phyloP scores from a whole-genome alignment of 2,797 vertebrate species.

The Mallotus villosus region DNA sequence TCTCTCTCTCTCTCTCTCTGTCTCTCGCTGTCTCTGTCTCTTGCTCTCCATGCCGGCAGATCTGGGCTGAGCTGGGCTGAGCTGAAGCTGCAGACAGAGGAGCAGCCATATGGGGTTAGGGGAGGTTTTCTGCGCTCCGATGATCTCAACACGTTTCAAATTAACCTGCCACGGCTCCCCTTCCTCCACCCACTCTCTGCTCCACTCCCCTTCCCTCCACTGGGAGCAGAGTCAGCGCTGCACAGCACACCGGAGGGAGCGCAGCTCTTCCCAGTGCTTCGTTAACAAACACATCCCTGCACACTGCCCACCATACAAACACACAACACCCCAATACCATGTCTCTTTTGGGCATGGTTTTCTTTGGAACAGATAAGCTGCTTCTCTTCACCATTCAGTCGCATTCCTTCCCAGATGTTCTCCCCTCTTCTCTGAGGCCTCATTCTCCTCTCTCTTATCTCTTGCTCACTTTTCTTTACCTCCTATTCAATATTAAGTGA shows the following conservation, averaged over 20 bases:
- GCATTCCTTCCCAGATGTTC: slow-evolving; percentile 36
- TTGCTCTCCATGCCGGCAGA: neutral
- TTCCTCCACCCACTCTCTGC: slow-evolving; percentile 1
- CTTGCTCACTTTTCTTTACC: slow-evolving; percentile 27
- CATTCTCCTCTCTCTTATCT: too few species aligned
- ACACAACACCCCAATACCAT: slow-evolving; percentile 7
- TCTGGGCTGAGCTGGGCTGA: neutral
- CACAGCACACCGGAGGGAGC: slow-evolving; percentile 20
- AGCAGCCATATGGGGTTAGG: slow-evolving; percentile 52
- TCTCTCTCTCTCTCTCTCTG: slow-evolving; percentile 26
- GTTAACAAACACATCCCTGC: slow-evolving; percentile 37
- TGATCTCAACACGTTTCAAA: slow-evolving; percentile 59
- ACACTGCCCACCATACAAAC: slow-evolving; percentile 1
- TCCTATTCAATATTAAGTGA: slow-evolving; percentile 47
- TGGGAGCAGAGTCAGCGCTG: slow-evolving; percentile 36
- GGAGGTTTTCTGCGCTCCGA: slow-evolving; percentile 53
- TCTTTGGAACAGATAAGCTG: neutral
- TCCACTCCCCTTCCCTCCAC: slow-evolving; percentile 35
- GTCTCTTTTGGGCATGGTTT: neutral
- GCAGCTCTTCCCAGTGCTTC: slow-evolving; percentile 23
- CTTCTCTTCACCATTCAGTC: neutral
- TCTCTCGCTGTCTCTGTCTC: slow-evolving; percentile 19
- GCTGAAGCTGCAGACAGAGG: slow-evolving; percentile 15
- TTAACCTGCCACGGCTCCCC: slow-evolving; percentile 51
- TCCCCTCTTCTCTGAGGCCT: slow-evolving; percentile 41